Base-by-base conservation (phyloP, 37 sponge, comb jelly and placozoan genomes). In the Geodia barretti region DNA sequence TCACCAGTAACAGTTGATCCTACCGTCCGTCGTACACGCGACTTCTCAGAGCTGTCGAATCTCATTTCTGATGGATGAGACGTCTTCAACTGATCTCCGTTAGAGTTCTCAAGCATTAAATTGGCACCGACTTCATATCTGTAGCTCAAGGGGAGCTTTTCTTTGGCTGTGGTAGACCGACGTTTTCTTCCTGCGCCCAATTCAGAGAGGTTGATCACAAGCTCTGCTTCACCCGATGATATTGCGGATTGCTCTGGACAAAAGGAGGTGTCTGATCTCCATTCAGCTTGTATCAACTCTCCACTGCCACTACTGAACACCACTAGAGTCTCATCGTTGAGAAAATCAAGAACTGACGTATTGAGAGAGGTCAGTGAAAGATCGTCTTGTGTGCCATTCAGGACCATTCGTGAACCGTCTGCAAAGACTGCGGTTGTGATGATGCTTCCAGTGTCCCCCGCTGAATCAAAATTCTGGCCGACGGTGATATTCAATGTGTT, bases 351-450 rank as follows among this genome's bases (percentile, higher is more conserved):
- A 24, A 87, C 54, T 38, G 66, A 43, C 1, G 41, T 28, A 36
- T 87, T 38, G 33, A 83, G 80, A 5, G 92, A 83, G 9, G 62
- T 37, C n/a, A 79, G 68, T 0, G 26, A 23, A 14, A 91, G 60
- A 61, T 78, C 83, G 24, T 67, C 58, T n/a, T n/a, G n/a, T 2
- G 23, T 24, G 29, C 41, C 72, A 65, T 59, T 61, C 2, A 91
- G 79, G 11, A 75, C 33, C 31, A 75, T 41, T 37, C 88, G 62
- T 62, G 84, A 62, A 4, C 80, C 84, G 47, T 93, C 94, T 70
- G 82, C 36, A 69, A 89, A 89, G 29, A 93, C 77, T 25, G 94
- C 94, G 30, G 94, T 24, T 3, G 75, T 79, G 0, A 82, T 26
- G 2, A 86, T 84, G 29, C 4, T 1, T 2, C 80, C 87, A 32